These are phyloP conservation scores for Conus canariensis DNA, from an alignment of 2,888 invertebrate species.

Conservation along the genomic window DNA sequence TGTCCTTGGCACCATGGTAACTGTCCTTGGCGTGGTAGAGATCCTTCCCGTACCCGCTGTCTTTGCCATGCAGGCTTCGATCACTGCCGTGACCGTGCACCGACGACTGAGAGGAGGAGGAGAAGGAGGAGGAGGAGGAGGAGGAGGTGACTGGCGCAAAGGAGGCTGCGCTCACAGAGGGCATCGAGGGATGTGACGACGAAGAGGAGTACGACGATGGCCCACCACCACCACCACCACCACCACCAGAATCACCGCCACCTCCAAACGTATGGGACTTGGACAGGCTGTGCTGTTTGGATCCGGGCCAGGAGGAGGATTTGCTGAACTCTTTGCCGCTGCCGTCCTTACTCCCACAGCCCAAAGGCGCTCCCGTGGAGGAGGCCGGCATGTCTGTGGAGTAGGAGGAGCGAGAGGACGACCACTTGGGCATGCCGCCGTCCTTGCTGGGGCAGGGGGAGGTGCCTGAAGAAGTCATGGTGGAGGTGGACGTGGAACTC, in stretches of 20 bases:
- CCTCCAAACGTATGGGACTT: not conserved
- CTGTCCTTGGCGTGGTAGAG: too few species aligned
- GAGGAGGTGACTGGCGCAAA: not conserved
- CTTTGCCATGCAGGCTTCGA: not conserved
- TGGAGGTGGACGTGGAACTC: conserved; percentile 12
- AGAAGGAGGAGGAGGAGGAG: not conserved
- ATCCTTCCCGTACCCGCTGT: too few species aligned
- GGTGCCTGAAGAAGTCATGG: not conserved
- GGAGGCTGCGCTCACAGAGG: not conserved
- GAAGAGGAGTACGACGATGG: not conserved
- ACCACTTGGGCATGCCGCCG: conserved; percentile 19
- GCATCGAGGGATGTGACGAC: not conserved
- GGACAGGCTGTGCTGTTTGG: not conserved
- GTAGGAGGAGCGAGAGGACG: not conserved
- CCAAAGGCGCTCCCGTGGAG: not conserved
- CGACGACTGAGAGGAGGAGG: not conserved
- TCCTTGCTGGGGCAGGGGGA: not conserved
- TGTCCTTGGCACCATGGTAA: not conserved
- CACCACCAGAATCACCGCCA: not conserved
- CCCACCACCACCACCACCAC: not conserved
- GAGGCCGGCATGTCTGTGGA: not conserved
- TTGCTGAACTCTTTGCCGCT: not conserved
- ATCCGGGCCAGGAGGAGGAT: not conserved
- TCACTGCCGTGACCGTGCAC: not conserved
- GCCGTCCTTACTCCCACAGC: not conserved